Conservation (phyloP, 1,140 invertebrate genomes). For the Drosophila sechellia region DNA sequence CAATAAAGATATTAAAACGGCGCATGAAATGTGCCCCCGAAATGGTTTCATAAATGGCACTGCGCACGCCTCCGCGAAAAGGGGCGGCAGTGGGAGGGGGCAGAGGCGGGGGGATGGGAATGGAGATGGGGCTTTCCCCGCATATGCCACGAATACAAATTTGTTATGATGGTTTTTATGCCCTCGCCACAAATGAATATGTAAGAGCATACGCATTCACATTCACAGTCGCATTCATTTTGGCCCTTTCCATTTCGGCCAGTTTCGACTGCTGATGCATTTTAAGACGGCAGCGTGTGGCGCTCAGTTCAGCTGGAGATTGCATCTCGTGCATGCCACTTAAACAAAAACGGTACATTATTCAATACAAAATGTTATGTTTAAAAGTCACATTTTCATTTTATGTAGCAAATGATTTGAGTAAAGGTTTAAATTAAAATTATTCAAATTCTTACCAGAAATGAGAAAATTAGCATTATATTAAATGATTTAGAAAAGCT, state of each 20-base stretch:
- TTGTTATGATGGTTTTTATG: slow-evolving; percentile 51
- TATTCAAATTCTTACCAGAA: too few species aligned
- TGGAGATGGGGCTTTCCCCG: slow-evolving; percentile 56
- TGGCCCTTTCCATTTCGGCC: slow-evolving; percentile 52
- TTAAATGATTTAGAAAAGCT: too few species aligned
- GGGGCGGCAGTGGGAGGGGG: neutral
- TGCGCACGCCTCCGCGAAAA: slow-evolving; percentile 40
- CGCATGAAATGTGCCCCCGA: slow-evolving; percentile 78
- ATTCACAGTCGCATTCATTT: slow-evolving; percentile 18
- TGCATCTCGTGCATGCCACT: slow-evolving; percentile 15
- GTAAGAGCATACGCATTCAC: slow-evolving; percentile 51
- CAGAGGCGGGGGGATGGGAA: neutral
- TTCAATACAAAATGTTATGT: too few species aligned
- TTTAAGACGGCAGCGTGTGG: slow-evolving; percentile 57
- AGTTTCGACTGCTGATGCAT: slow-evolving; percentile 35
- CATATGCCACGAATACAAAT: slow-evolving; percentile 69
- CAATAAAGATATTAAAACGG: slow-evolving; percentile 84
- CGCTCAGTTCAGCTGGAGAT: slow-evolving; percentile 45
- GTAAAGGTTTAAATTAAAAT: too few species aligned
- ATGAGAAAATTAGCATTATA: too few species aligned
- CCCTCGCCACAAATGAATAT: slow-evolving; percentile 67
- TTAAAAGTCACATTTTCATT: too few species aligned
- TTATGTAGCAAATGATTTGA: too few species aligned
- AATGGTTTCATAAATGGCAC: slow-evolving; percentile 78
- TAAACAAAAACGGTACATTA: too few species aligned